A percentile compares a stretch with the other conserved stretches of the same genome.
Evolutionary conservation across 2,888 invertebrate genomes (phyloP).

Genomic region (Caenorhabditis sp.): DNA sequence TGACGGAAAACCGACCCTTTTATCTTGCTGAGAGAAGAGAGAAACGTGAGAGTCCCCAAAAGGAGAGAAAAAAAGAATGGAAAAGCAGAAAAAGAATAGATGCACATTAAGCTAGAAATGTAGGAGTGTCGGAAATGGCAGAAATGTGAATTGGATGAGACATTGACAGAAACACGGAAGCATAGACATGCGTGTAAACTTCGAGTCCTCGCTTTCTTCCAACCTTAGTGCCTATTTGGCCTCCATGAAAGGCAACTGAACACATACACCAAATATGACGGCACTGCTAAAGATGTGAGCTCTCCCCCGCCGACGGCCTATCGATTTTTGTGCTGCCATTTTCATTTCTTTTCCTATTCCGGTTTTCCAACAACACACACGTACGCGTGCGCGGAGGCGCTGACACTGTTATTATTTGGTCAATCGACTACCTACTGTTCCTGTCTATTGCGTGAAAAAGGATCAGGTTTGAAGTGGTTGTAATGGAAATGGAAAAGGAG

Average conservation of each 20-base stretch:
- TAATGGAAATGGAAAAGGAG: background rate
- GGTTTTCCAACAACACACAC: conserved; percentile 39
- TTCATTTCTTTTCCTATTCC: conserved; percentile 34
- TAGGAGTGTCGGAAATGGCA: conserved; percentile 35
- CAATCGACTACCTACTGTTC: conserved; percentile 20
- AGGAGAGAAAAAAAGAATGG: conserved; percentile 9
- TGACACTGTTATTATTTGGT: conserved; percentile 43
- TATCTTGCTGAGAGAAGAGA: no score
- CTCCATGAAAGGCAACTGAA: conserved; percentile 32
- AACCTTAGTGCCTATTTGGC: conserved; percentile 29
- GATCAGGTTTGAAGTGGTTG: conserved; percentile 14
- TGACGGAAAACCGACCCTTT: background rate
- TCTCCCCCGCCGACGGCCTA: conserved; percentile 20
- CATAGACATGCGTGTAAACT: background rate
- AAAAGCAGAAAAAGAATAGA: conserved; percentile 14
- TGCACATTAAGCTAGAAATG: conserved; percentile 41
- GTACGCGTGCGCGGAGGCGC: conserved; percentile 1
- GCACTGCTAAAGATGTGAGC: conserved; percentile 34
- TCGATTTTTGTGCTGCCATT: conserved; percentile 53
- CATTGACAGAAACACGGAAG: background rate
- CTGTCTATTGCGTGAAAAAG: conserved; percentile 3
- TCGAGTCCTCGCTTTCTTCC: background rate
- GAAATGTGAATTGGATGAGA: background rate
- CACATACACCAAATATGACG: conserved; percentile 55
- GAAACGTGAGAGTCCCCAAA: conserved; percentile 19